A percentile compares a stretch with the other conserved stretches of the same genome.
Conservation (phyloP, 2,113 vertebrate species). For the Gambusia holbrooki region DNA sequence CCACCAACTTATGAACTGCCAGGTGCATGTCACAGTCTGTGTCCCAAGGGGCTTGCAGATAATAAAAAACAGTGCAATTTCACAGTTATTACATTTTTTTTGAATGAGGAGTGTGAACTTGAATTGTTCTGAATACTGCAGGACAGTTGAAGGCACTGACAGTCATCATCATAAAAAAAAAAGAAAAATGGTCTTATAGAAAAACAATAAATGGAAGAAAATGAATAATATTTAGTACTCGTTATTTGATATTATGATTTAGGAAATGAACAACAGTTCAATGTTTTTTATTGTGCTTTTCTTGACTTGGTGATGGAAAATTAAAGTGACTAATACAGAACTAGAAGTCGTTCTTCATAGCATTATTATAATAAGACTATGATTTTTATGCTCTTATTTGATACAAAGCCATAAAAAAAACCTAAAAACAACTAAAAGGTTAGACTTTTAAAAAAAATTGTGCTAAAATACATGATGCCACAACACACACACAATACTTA, state of each 20-base stretch:
- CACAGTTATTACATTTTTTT: slow-evolving; percentile 51
- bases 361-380: too few species aligned
- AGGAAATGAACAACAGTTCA: too few species aligned
- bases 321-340: too few species aligned
- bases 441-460: too few species aligned
- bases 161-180: background rate
- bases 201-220: background rate
- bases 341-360: too few species aligned
- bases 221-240: background rate
- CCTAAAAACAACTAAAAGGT: too few species aligned
- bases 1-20: slow-evolving; percentile 25
- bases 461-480: too few species aligned
- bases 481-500: too few species aligned
- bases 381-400: too few species aligned
- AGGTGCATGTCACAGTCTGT: slow-evolving; percentile 17
- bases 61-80: slow-evolving; percentile 45
- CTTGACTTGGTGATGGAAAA: too few species aligned
- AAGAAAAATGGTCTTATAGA: background rate
- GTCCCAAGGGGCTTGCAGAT: slow-evolving; percentile 22
- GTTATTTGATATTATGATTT: background rate
- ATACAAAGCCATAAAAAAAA: too few species aligned
- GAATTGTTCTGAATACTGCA: slow-evolving; percentile 9
- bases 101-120: slow-evolving; percentile 10
- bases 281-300: too few species aligned
- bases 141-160: background rate